phyloP scores from a whole-genome alignment of 1,140 invertebrate genomes.

The Glomeris maerens region DNA sequence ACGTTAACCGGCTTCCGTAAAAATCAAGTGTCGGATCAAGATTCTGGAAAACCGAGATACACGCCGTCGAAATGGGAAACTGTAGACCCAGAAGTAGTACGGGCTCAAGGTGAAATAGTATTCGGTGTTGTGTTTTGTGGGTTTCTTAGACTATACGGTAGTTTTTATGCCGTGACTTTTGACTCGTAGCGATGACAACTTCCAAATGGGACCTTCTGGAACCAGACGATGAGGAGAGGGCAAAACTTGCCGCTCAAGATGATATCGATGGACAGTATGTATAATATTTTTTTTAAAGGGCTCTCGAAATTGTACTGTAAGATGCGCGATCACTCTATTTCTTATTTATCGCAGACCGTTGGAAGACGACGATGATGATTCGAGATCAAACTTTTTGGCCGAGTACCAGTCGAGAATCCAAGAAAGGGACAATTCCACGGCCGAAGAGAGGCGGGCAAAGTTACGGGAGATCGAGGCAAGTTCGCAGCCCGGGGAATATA shows the following conservation, averaged over 20 bases:
- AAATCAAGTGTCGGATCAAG: conserved; percentile 4
- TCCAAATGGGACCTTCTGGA: conserved; percentile 71
- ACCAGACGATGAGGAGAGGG: conserved; percentile 30
- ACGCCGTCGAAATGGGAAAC: conserved; percentile 91
- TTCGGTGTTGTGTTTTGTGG: too few species aligned
- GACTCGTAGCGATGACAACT: conserved; percentile 62
- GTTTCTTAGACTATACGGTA: too few species aligned
- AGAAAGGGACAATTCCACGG: too few species aligned
- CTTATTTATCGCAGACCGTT: conserved; percentile 24
- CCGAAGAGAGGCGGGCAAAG: conserved; percentile 63
- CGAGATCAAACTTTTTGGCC: too few species aligned
- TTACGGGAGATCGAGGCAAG: conserved; percentile 71
- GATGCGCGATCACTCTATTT: background rate
- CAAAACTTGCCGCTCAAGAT: conserved; percentile 25
- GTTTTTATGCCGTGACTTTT: too few species aligned
- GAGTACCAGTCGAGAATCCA: too few species aligned
- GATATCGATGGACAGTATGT: conserved; percentile 34
- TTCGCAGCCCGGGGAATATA: background rate
- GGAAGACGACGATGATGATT: conserved; percentile 25
- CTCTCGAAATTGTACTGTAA: too few species aligned
- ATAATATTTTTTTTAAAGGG: background rate
- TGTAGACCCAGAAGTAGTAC: conserved; percentile 70
- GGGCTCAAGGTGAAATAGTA: conserved; percentile 56
- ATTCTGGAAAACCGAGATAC: conserved; percentile 25
- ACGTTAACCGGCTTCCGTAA: conserved; percentile 14